Percentiles rank a stretch among this genome's conserved stretches.
Conservation (phyloP, 2,113 vertebrate species). For the Myanophis thanlyinensis region DNA sequence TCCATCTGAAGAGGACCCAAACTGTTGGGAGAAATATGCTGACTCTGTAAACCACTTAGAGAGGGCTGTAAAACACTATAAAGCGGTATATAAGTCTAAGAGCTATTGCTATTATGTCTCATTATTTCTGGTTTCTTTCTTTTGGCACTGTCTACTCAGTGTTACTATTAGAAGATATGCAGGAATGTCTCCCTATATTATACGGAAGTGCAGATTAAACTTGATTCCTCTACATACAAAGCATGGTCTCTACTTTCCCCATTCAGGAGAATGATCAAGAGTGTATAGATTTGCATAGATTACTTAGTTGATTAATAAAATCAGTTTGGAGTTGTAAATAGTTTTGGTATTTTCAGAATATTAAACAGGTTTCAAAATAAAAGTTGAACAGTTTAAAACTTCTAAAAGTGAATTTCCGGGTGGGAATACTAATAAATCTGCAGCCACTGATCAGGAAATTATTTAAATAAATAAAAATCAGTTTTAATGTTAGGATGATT, state of each 20-base stretch:
- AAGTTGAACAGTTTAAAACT: not conserved
- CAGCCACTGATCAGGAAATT: not conserved
- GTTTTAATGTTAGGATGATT: slow-evolving; percentile 38
- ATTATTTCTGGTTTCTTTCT: not conserved
- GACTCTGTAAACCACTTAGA: too few relatives aligned
- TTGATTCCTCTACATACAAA: not conserved
- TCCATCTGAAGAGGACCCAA: too few relatives aligned
- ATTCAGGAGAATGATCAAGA: not conserved
- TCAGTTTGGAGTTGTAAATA: not conserved
- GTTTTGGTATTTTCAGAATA: not conserved
- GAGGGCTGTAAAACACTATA: too few relatives aligned
- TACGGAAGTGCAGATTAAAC: not conserved
- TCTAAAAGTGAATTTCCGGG: not conserved
- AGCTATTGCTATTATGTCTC: not conserved
- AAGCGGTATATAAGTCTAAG: too few relatives aligned
- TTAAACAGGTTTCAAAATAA: not conserved
- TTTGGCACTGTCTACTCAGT: not conserved
- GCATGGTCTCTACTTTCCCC: not conserved
- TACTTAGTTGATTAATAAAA: not conserved
- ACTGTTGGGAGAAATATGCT: too few relatives aligned
- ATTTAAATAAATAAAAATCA: slow-evolving; percentile 16
- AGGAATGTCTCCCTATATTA: not conserved
- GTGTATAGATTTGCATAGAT: not conserved
- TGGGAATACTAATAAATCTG: slow-evolving; percentile 1
- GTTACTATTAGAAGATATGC: not conserved